Conservation (phyloP, 2,113 vertebrate species). For the Grantiella picta region DNA sequence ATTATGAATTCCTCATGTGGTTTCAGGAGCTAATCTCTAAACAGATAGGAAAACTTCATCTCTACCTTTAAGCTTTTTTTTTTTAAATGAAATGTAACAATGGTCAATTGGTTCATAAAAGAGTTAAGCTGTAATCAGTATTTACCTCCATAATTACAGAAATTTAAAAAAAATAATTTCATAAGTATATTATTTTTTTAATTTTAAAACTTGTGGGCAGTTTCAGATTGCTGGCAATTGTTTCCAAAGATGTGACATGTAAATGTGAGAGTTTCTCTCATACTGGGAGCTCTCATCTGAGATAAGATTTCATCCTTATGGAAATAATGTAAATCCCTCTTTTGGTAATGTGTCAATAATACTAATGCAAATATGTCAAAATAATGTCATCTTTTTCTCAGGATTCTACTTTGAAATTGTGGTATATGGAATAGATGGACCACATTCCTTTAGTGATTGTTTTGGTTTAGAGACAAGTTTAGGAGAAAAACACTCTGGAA, state of each 20-base stretch:
- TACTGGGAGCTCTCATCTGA: not conserved
- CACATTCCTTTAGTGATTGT: slow-evolving; percentile 52
- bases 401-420: slow-evolving; percentile 75
- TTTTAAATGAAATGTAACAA: not conserved
- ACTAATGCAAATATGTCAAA: not conserved
- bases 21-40: not conserved
- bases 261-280: not conserved
- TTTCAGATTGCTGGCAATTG: not conserved
- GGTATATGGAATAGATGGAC: slow-evolving; percentile 73
- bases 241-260: not conserved
- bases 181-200: not conserved
- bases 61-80: not conserved
- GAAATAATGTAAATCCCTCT: not conserved
- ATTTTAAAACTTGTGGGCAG: not conserved
- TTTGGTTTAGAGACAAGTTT: too few relatives aligned
- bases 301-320: not conserved
- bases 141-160: not conserved
- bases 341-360: not conserved
- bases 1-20: not conserved
- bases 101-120: not conserved
- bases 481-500: too few relatives aligned
- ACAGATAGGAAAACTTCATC: not conserved
- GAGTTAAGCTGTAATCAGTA: not conserved
- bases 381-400: slow-evolving; percentile 18
- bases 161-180: not conserved